These are phyloP conservation scores for Magallana nippona DNA, from an alignment of 2,888 invertebrate genomes.

Conservation along the genomic window DNA sequence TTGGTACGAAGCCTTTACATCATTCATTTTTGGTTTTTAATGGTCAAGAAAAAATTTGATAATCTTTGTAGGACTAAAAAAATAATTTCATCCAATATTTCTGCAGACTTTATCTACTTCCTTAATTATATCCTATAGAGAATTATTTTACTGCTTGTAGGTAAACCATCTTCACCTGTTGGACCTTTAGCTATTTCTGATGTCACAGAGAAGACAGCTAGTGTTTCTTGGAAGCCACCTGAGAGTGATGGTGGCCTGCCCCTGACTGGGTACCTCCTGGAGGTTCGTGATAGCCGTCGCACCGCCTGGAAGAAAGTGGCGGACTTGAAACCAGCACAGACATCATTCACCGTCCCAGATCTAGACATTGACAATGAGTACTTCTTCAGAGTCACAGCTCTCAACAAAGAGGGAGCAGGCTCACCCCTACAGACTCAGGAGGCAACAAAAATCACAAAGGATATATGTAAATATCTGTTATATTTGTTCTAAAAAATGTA, in stretches of 20 bases:
- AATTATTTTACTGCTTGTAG: constrained; percentile 78
- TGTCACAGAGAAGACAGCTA: constrained; percentile 91
- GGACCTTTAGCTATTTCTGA: constrained; percentile 88
- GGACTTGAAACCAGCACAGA: constrained; percentile 59
- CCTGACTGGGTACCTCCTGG: constrained; percentile 76
- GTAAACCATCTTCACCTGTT: constrained; percentile 93
- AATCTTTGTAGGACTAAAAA: not conserved
- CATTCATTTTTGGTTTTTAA: not conserved
- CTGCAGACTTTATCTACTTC: no score
- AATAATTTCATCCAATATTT: not conserved
- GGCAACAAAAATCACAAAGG: constrained; percentile 66
- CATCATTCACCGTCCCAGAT: constrained; percentile 81
- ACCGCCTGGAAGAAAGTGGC: constrained; percentile 88
- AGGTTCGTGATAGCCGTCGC: constrained; percentile 87
- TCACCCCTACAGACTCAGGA: constrained; percentile 83
- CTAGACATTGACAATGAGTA: constrained; percentile 90
- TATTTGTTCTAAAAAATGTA: no score
- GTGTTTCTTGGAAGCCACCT: constrained; percentile 83
- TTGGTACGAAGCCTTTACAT: constrained; percentile 60
- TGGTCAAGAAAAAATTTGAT: not conserved
- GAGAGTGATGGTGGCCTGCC: constrained; percentile 77
- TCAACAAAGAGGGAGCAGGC: constrained; percentile 91
- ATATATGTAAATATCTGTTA: constrained; percentile 65
- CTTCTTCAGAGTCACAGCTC: constrained; percentile 91
- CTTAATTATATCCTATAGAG: not conserved